Base-by-base conservation (phyloP, 2,113 vertebrate species). In the Dolichotis patagonum region DNA sequence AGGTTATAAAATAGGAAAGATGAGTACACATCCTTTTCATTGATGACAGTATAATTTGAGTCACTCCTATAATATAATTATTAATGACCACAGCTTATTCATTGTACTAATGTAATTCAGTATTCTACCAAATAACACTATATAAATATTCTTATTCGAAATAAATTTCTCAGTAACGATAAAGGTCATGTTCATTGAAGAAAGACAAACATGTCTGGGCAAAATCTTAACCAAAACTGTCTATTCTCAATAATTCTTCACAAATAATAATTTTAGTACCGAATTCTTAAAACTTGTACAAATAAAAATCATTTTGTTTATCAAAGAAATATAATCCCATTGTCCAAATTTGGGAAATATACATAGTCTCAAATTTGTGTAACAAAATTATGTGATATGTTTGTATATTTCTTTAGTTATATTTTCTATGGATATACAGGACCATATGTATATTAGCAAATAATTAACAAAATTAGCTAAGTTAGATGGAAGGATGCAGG, bases 1-100 rank as follows among this genome's bases (percentile, higher is more conserved):
- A n/a, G 4, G 13, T 84, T 38, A 94, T 92, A 93, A 97, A 95
- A 96, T 35, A 92, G 0, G 4, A 87, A 11, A 3, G 92, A 96
- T 96, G 49, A 20, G 28, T 67, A 32, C 4, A 67, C 4, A 67
- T 81, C 54, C 32, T 58, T 95, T 93, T 80, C 81, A 6, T 82
- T 87, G 11, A 91, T 93, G 94, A 94, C 0, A 65, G 30, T 58
- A 84, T 75, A 43, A 5, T 4, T 63, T 90, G 16, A 94, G 7
- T 92, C 9, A 94, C 2, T 49, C 67, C 46, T 73, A 95, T 94
- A 97, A 85, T 71, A 35, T 41, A 82, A 95, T 24, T 8, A 65
- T 6, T 38, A 95, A 89, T 26, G 35, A 92, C 0, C 0, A 87
- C 7, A 63, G 69, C 91, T 54, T 60, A 60, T 52, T 62, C 43